Evolutionary conservation across 2,888 invertebrate genomes (phyloP), one percentile per base, ranked within the genome.

Genomic region (Ganaspis brasiliensis): DNA sequence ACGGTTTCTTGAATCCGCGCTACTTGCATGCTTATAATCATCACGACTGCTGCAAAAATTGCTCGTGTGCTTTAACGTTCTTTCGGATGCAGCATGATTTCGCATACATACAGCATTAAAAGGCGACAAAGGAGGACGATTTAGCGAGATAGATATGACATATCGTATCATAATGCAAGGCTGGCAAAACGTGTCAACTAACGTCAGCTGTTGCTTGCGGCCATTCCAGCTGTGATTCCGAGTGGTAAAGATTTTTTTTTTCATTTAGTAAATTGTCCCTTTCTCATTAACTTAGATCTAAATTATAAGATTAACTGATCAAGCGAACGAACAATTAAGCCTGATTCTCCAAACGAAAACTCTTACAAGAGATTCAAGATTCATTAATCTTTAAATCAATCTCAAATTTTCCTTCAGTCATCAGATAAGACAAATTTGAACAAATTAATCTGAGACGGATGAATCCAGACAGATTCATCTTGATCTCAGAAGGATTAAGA

Each of bases 201-300:
- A 90, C 90, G 87, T 90, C 90, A 83, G 89, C 90, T 88, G 90
- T 89, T 88, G 89, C 89, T 89, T 90, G 90, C 88, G 90, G 90
- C 90, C 90, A 90, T 90, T 90, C 90, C 89, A 90, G 90, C 90
- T 90, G 87, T 84, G 74, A 78, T 82, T 75, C 40, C 63, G 63
- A 24, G 63, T 67, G 63, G n/a, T 45, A 67, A 67, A 37, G 4
- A 40, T 40, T 37, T 67, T n/a, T 67, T 12, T 14, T 16, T 49
- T 16, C n/a, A 45, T 49, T 81, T 72, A 76, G 70, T 79, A 76
- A 76, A 35, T 31, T 9, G 12, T 40, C 21, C 1, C 6, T 45
- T 76, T 72, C 74, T 79, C 77, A 57, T 75, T 76, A 40, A 1
- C 3, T 56, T 45, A 16, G 16, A 4, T 24, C 55, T 72, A 31